These are phyloP conservation scores for Nasonia oneida DNA, from an alignment of 2,888 invertebrate genomes.

Conservation along the genomic window DNA sequence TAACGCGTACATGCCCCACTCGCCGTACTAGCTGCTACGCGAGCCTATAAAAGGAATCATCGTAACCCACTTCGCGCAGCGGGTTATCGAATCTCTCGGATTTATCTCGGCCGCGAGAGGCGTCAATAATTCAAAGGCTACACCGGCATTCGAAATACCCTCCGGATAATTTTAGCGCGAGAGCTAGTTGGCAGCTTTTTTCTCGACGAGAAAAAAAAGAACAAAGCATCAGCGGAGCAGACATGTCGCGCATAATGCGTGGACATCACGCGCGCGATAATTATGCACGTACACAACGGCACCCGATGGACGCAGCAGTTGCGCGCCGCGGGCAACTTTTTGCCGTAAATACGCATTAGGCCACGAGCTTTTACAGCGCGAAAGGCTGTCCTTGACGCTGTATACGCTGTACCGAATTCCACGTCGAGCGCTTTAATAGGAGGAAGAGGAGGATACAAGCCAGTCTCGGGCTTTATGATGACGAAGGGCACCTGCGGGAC, in stretches of 20 bases:
- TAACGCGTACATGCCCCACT: neutral
- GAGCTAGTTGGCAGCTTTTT: neutral
- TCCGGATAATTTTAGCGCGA: neutral
- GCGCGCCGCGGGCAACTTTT: constrained; percentile 70
- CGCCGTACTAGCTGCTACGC: neutral
- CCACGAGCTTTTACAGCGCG: constrained; percentile 65
- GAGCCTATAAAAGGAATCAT: neutral
- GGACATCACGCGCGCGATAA: constrained; percentile 34
- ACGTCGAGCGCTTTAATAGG: constrained; percentile 73
- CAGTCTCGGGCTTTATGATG: constrained; percentile 78
- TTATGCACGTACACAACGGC: constrained; percentile 53
- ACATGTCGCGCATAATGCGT: constrained; percentile 30
- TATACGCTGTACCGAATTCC: neutral
- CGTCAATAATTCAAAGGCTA: neutral
- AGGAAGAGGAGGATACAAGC: constrained; percentile 68
- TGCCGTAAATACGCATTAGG: constrained; percentile 77
- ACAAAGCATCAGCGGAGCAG: neutral
- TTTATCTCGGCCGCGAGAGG: neutral
- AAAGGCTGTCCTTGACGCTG: constrained; percentile 56
- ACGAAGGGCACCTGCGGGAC: constrained; percentile 79
- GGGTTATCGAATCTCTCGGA: neutral
- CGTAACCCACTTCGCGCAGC: neutral
- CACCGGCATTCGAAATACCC: neutral
- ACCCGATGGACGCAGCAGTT: constrained; percentile 54
- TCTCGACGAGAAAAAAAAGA: neutral